These are phyloP conservation scores for Zonitis immaculata DNA, from an alignment of 2,888 invertebrate genomes.

Conservation along the genomic window DNA sequence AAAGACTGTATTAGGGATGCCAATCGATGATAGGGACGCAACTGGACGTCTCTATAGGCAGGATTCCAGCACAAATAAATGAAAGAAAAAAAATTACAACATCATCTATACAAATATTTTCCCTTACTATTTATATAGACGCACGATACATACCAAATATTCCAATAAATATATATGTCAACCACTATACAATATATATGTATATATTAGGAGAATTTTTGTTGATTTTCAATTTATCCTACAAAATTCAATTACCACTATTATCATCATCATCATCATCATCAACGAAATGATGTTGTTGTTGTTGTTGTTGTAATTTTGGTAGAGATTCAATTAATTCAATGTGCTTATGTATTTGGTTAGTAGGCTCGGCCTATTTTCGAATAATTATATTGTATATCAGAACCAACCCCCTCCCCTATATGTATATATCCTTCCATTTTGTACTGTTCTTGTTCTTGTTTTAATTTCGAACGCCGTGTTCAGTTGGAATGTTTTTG, in stretches of 20 bases:
- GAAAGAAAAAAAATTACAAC: not conserved
- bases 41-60: not conserved
- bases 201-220: not conserved
- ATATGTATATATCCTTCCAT: not conserved
- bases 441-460: conserved; percentile 6
- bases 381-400: conserved; percentile 19
- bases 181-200: too few species aligned
- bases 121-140: too few species aligned
- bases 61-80: not conserved
- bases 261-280: too few species aligned
- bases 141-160: too few species aligned
- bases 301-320: not conserved
- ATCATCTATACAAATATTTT: not conserved
- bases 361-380: conserved; percentile 12
- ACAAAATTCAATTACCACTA: too few species aligned
- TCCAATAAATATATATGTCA: too few species aligned
- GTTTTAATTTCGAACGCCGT: conserved; percentile 33
- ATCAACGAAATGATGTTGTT: too few species aligned
- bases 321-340: conserved; percentile 19
- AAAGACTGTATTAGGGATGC: conserved; percentile 6
- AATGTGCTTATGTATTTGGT: conserved; percentile 6
- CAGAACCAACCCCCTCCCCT: conserved; percentile 7
- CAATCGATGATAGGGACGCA: not conserved
- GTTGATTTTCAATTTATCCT: not conserved
- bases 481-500: conserved; percentile 46